A percentile compares a stretch with the other conserved stretches of the same genome.
Conservation (phyloP, 2,888 invertebrate species). For the Leptopilina myrica region DNA sequence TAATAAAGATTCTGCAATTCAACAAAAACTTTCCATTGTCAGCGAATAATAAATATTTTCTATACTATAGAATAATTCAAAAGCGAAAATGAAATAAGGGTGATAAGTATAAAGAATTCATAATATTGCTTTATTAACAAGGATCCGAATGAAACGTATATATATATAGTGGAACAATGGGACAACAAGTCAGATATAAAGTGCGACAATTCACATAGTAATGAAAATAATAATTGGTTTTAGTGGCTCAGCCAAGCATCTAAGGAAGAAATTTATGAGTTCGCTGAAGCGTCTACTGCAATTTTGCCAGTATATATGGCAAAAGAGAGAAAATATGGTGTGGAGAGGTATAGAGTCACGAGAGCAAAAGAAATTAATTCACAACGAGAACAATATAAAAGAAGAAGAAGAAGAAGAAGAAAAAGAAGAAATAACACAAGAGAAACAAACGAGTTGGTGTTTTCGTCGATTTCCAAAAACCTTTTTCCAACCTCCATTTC, state of each 20-base stretch:
- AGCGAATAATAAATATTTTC: too few species aligned
- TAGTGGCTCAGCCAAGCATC: slow-evolving; percentile 30
- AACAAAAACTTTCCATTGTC: too few species aligned
- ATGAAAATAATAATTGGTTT: slow-evolving; percentile 19
- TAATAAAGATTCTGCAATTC: too few species aligned
- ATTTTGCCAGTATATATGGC: background rate
- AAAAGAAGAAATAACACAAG: background rate
- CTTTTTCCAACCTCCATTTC: too few species aligned
- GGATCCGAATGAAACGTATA: background rate
- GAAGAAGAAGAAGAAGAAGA: background rate
- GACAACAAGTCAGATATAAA: background rate
- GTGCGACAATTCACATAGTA: background rate
- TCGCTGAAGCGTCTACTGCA: slow-evolving; percentile 36
- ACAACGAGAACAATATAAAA: background rate
- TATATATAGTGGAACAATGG: background rate
- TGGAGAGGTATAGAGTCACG: slow-evolving; percentile 23
- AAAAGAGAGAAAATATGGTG: too few species aligned
- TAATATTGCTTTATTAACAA: background rate
- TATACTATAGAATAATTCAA: too few species aligned
- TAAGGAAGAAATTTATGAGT: slow-evolving; percentile 30
- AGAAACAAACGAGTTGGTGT: slow-evolving; percentile 6
- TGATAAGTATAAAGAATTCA: background rate
- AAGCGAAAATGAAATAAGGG: too few species aligned
- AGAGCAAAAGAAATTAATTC: slow-evolving; percentile 32
- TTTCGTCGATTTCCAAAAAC: background rate